A percentile compares a stretch with the other conserved stretches of the same genome.
phyloP scores from a whole-genome alignment of 2,888 invertebrate genomes.

The Venustoraphidia nigricollis region DNA sequence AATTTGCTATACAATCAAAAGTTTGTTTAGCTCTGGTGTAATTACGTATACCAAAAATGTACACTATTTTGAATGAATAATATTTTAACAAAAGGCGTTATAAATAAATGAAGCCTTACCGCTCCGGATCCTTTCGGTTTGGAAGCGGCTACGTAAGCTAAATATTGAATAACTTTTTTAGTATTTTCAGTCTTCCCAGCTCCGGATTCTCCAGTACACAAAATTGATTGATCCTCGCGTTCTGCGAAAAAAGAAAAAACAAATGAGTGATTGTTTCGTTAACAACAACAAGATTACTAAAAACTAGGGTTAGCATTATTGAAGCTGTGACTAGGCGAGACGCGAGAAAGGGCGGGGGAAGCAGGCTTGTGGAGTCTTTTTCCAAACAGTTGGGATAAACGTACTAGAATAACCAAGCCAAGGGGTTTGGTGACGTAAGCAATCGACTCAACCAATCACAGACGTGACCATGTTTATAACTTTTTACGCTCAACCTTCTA shows the following conservation, averaged over 20 bases:
- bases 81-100: background rate
- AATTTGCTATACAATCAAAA: too few relatives aligned
- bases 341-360: too few relatives aligned
- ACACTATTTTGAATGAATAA: background rate
- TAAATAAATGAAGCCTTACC: conserved; percentile 43
- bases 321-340: too few relatives aligned
- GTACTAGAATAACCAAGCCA: too few relatives aligned
- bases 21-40: background rate
- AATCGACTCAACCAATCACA: too few relatives aligned
- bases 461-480: too few relatives aligned
- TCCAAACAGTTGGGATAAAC: too few relatives aligned
- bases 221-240: conserved; percentile 97
- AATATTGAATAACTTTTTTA: conserved; percentile 99
- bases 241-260: conserved; percentile 43
- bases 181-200: conserved; percentile 99
- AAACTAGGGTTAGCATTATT: too few relatives aligned
- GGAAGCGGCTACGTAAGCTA: conserved; percentile 97
- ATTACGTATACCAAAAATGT: background rate
- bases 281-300: too few relatives aligned
- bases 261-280: conserved; percentile 4
- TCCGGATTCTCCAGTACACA: conserved; percentile 99
- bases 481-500: too few relatives aligned
- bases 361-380: too few relatives aligned
- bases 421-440: too few relatives aligned
- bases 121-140: conserved; percentile 82